phyloP scores from a whole-genome alignment of 2,888 invertebrate genomes.

The Cephalotes varians region DNA sequence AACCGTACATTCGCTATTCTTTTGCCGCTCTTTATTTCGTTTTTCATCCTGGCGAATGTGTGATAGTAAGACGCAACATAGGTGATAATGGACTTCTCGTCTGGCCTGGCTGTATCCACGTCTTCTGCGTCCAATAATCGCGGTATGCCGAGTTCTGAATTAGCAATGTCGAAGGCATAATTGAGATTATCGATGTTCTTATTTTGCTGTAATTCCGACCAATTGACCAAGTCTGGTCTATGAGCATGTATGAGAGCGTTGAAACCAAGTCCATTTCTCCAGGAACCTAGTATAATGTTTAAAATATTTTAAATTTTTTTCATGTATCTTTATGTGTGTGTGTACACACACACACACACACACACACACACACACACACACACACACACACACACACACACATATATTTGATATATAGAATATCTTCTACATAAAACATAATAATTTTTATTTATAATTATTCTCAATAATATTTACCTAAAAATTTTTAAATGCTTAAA shows the following conservation, averaged over 20 bases:
- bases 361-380: too few relatives aligned
- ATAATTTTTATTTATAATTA: conserved; percentile 6
- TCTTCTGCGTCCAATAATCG: conserved; percentile 98
- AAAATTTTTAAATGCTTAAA: background rate
- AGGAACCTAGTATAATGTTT: conserved; percentile 88
- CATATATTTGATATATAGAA: background rate
- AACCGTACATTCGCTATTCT: conserved; percentile 96
- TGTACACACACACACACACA: too few relatives aligned
- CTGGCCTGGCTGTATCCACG: conserved; percentile 96
- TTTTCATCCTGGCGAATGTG: conserved; percentile 99
- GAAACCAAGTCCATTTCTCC: conserved; percentile 98
- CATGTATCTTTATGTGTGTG: background rate
- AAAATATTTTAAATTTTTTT: conserved; percentile 25
- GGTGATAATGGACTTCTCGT: conserved; percentile 99
- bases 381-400: too few relatives aligned
- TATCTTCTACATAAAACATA: background rate
- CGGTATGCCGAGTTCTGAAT: conserved; percentile 96
- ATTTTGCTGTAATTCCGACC: conserved; percentile 91
- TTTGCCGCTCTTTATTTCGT: conserved; percentile 98
- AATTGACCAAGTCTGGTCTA: conserved; percentile 97
- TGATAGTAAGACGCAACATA: conserved; percentile 99
- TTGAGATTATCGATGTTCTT: conserved; percentile 98
- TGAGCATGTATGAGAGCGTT: conserved; percentile 99
- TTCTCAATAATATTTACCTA: background rate
- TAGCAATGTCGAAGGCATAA: conserved; percentile 98